These are phyloP conservation scores for Urocolius indicus DNA, from an alignment of 2,113 vertebrate genomes.

Conservation along the genomic window DNA sequence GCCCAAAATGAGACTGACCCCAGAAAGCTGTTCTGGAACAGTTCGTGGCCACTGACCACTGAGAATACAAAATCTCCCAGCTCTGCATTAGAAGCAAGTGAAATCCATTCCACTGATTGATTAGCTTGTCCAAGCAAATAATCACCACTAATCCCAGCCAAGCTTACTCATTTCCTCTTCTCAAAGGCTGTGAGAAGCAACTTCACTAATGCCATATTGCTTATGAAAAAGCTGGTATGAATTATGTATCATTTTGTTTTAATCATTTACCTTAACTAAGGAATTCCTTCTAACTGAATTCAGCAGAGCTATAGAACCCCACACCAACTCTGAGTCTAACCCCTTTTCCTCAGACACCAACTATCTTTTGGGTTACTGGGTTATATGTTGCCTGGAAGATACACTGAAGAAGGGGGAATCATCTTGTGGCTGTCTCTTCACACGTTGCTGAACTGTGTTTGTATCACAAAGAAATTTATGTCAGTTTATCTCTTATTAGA, in stretches of 20 bases:
- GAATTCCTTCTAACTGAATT: background rate
- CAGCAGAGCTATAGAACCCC: background rate
- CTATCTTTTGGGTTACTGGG: background rate
- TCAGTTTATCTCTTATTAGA: background rate
- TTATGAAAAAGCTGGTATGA: background rate
- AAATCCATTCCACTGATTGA: background rate
- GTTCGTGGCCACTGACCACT: background rate
- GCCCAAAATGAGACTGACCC: background rate
- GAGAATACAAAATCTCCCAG: slow-evolving; percentile 32
- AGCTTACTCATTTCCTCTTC: background rate
- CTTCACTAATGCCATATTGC: background rate
- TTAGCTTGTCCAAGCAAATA: background rate
- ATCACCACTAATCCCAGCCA: background rate
- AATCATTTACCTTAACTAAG: background rate
- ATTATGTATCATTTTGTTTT: background rate
- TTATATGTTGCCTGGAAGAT: background rate
- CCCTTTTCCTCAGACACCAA: background rate
- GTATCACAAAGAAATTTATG: background rate
- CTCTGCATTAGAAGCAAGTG: background rate
- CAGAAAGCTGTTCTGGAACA: background rate
- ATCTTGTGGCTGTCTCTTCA: background rate
- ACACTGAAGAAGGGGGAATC: background rate
- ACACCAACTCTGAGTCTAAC: background rate
- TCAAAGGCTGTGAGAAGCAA: background rate
- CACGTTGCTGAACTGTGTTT: background rate